Base-by-base conservation (phyloP, 2,888 invertebrate species). In the Pyralis farinalis region DNA sequence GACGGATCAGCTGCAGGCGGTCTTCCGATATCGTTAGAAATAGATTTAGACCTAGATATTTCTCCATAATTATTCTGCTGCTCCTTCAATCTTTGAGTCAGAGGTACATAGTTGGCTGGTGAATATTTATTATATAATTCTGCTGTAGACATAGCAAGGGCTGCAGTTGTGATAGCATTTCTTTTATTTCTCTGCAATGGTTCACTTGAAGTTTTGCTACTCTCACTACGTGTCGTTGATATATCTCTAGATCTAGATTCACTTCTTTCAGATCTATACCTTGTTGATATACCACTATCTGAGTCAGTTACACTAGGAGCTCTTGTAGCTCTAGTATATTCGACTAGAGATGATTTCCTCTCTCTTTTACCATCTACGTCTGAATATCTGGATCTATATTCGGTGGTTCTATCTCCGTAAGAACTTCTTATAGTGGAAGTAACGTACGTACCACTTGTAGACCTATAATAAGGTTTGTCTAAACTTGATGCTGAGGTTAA, bases 61-160 rank as follows among this genome's bases (percentile, higher is more conserved):
- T 88, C 87, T 0, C 78, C 75, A 45, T 75, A 81, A 34, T 45
- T 61, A 30, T 68, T 72, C 37, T 70, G 70, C 9, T 72, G 73
- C 34, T 79, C 72, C 34, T 84, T 80, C 0, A 87, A 55, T 41
- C 89, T 64, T 46, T 88, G 86, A 0, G 90, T 87, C 29, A 84
- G 58, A 46, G 95, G 94, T 63, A 93, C 91, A 74, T 95, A 95
- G 68, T 93, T 92, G 29, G 93, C 90, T 35, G 94, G 94, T 28
- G 94, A 94, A 67, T 95, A 95, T 74, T 94, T 94, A 62, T 92
- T 93, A 66, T 93, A 92, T 47, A 94, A 77, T 49, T 95, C 94
- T 22, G 94, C 92, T 1, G 90, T 90, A 38, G 88, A 92, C 91
- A 90, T 92, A 37, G 86, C 90, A 60, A 90, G 65, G 21, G 90